phyloP scores from a whole-genome alignment of 1,140 invertebrate genomes.

The Pseudomyrmex sp. region DNA sequence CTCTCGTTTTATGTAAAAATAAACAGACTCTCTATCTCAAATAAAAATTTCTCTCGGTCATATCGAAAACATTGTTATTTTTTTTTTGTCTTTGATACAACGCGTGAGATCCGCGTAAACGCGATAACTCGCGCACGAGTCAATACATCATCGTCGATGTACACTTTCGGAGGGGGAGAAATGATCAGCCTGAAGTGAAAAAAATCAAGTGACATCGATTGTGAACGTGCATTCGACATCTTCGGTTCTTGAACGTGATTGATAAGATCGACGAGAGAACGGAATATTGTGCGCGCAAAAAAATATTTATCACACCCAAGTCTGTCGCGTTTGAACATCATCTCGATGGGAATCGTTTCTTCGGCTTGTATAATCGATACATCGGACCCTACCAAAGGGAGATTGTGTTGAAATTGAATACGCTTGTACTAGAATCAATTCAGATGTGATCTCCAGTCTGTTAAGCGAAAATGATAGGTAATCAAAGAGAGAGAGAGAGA shows the following conservation, averaged over 20 bases:
- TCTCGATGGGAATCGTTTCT: conserved; percentile 11
- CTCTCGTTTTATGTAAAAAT: no score
- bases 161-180: conserved; percentile 41
- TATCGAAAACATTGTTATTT: not conserved
- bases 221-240: conserved; percentile 18
- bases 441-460: no score
- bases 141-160: conserved; percentile 60
- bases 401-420: not conserved
- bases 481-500: not conserved
- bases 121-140: conserved; percentile 1
- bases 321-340: conserved; percentile 23
- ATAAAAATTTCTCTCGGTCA: not conserved
- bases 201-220: conserved; percentile 30
- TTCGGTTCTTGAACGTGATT: conserved; percentile 32
- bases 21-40: no score
- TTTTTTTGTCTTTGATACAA: not conserved
- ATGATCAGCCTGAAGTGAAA: conserved; percentile 24
- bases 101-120: not conserved
- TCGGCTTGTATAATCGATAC: not conserved
- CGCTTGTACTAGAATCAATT: not conserved
- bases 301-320: conserved; percentile 36
- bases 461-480: no score
- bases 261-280: conserved; percentile 34
- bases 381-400: not conserved
- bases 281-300: not conserved